Percentiles rank a stretch among this genome's conserved stretches.
phyloP scores from a whole-genome alignment of 2,888 invertebrate species.

The Eristalis pertinax region DNA sequence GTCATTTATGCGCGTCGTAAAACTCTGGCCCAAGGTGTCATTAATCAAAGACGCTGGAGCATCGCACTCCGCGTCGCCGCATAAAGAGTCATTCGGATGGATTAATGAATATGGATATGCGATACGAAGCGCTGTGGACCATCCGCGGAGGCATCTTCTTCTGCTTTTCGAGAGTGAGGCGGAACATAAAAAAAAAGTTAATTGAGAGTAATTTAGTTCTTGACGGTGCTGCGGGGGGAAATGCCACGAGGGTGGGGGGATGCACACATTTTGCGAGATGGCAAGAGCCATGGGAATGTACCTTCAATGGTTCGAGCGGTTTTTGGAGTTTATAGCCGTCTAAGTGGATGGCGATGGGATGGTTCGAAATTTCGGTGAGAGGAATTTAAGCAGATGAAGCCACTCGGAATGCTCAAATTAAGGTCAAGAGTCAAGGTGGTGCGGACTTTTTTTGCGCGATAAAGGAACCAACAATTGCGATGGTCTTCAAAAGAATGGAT shows the following conservation, averaged over 20 bases:
- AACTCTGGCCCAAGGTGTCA: constrained; percentile 29
- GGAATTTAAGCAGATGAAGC: not conserved
- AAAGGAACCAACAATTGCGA: not conserved
- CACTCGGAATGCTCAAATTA: not conserved
- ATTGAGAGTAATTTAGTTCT: constrained; percentile 57
- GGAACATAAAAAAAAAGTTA: constrained; percentile 42
- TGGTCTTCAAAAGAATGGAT: no score
- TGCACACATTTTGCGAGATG: not conserved
- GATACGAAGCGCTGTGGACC: constrained; percentile 10
- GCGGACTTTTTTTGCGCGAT: not conserved
- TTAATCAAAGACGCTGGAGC: constrained; percentile 41
- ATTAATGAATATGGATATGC: constrained; percentile 39
- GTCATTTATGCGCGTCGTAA: constrained; percentile 38
- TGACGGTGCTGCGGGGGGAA: constrained; percentile 16
- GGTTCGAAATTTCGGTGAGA: not conserved
- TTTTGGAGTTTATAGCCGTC: not conserved
- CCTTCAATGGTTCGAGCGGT: not conserved
- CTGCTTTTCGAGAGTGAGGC: not conserved
- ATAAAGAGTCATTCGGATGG: constrained; percentile 42
- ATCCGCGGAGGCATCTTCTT: not conserved
- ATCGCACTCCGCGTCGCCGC: not conserved
- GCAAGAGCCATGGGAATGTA: not conserved
- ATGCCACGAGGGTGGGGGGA: not conserved
- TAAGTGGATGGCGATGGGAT: not conserved
- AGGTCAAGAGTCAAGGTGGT: not conserved